phyloP scores from a whole-genome alignment of 2,888 invertebrate genomes.

The Meteorus cinctellus region DNA sequence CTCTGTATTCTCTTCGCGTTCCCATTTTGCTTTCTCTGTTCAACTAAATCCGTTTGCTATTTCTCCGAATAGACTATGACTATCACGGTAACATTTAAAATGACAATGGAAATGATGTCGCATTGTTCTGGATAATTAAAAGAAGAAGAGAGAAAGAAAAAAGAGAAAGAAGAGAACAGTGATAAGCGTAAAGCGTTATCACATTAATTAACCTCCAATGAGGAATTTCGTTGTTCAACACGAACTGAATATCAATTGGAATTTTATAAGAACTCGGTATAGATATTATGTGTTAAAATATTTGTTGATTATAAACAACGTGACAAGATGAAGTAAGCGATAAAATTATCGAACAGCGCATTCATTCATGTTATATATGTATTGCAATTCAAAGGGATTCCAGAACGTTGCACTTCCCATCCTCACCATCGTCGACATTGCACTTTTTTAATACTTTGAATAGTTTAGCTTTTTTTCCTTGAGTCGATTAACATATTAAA shows the following conservation, averaged over 20 bases:
- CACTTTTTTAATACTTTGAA: no score
- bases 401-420: no score
- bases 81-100: neutral
- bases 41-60: neutral
- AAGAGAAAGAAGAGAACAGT: neutral
- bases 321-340: neutral
- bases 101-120: neutral
- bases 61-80: neutral
- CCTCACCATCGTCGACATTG: no score
- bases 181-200: conserved; percentile 8
- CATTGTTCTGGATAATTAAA: conserved; percentile 11
- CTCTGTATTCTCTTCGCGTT: neutral
- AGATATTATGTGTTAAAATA: neutral
- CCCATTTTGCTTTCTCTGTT: neutral
- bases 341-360: neutral
- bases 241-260: neutral
- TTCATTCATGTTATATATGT: no score
- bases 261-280: neutral
- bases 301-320: neutral
- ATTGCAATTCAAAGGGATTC: no score
- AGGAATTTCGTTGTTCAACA: neutral
- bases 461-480: no score
- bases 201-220: conserved; percentile 2
- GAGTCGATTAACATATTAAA: no score
- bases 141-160: neutral